A percentile compares a stretch with the other conserved stretches of the same genome.
Conservation (phyloP, 2,797 vertebrate species). For the Sebastes reedi region DNA sequence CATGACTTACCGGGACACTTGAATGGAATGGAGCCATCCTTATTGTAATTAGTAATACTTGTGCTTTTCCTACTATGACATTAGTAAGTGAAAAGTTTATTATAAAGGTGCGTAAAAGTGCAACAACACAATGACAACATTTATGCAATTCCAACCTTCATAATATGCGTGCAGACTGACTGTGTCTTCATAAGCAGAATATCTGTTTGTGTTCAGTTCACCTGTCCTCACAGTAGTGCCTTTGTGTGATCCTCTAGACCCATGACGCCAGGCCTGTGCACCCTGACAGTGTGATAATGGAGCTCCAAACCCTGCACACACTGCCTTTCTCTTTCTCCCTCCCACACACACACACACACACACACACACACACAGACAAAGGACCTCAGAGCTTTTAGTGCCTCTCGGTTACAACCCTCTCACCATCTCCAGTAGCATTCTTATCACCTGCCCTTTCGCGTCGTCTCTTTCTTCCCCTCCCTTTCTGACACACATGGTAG, state of each 20-base stretch:
- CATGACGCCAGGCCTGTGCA: constrained; percentile 72
- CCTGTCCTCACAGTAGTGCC: constrained; percentile 63
- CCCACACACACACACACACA: constrained; percentile 1
- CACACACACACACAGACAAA: constrained; percentile 27
- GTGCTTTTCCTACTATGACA: not conserved
- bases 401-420: constrained; percentile 67
- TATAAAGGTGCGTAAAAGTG: not conserved
- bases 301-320: constrained; percentile 54
- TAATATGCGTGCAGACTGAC: not conserved
- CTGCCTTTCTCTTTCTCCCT: not conserved
- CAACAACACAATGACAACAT: not conserved
- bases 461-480: not conserved
- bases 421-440: constrained; percentile 65
- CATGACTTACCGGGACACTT: not conserved
- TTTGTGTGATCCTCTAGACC: constrained; percentile 78
- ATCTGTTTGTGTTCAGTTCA: constrained; percentile 31
- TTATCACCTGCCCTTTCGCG: constrained; percentile 61
- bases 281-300: constrained; percentile 70
- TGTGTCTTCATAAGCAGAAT: constrained; percentile 16
- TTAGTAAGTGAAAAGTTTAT: not conserved
- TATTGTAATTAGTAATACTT: not conserved
- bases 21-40: not conserved
- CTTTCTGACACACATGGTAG: constrained; percentile 15
- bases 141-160: not conserved
- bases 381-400: constrained; percentile 68